Percentiles rank a stretch among this genome's conserved stretches.
phyloP scores from a whole-genome alignment of 2,113 vertebrate genomes.

The Microcebus lehilahytsara region DNA sequence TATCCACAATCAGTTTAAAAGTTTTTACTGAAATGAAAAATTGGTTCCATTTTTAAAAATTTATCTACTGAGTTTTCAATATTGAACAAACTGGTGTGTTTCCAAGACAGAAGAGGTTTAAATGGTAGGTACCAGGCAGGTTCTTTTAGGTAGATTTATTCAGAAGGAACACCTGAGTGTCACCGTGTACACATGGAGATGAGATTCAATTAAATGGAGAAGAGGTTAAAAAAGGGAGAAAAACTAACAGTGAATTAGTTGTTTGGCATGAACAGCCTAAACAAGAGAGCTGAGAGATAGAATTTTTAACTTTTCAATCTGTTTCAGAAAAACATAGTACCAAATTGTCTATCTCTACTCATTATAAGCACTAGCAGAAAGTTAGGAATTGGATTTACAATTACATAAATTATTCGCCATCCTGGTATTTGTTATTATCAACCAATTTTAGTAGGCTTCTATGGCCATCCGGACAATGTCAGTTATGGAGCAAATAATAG shows the following conservation, averaged over 20 bases:
- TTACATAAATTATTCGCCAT: constrained; percentile 4
- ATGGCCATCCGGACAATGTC: neutral
- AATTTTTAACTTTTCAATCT: constrained; percentile 48
- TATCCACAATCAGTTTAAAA: neutral
- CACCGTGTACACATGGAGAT: neutral
- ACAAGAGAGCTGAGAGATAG: neutral
- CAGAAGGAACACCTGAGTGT: neutral
- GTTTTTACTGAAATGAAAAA: neutral
- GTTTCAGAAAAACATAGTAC: constrained; percentile 4
- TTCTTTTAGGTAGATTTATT: neutral
- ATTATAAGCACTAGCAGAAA: neutral
- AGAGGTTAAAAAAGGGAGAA: neutral
- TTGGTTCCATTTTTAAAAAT: neutral
- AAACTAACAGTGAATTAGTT: constrained; percentile 2
- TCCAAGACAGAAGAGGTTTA: neutral
- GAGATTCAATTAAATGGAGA: neutral
- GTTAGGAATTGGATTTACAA: neutral
- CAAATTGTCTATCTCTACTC: neutral
- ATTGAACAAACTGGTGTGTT: neutral
- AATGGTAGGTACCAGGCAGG: neutral
- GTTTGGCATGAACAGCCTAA: neutral
- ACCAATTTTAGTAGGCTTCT: neutral
- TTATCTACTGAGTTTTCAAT: neutral
- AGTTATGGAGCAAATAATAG: neutral
- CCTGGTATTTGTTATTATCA: neutral